Base-by-base conservation (phyloP, 2,888 invertebrate genomes). In the Aspidapion aeneum region DNA sequence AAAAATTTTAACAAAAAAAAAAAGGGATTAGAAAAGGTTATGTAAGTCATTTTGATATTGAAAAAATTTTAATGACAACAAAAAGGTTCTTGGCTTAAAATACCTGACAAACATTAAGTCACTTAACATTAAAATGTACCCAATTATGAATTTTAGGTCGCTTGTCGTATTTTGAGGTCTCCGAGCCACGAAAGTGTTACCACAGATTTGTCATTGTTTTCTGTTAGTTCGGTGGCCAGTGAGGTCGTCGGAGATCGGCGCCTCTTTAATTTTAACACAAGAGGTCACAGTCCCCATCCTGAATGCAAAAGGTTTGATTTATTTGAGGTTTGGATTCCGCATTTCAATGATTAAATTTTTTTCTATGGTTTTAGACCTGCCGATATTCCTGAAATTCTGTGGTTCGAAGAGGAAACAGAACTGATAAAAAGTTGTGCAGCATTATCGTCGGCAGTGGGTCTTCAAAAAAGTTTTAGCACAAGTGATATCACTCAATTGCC, bases 161-260 rank as follows among this genome's bases (percentile, higher is more conserved):
- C 84, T 69, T 86, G 86, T 74, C 86, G 89, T 65, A 87, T 88
- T 81, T 77, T 88, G 66, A 85, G 92, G 59, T 92, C 92, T 1
- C 92, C 92, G 2, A 91, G 91, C 18, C 91, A 91, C 80, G 93
- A 93, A 80, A 91, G 91, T 18, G 90, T 93, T 71, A 91, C 91
- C 16, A 93, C 92, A 0, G 92, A 93, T 78, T 81, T 93, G 60
- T 92, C 91, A 0, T 81, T 92, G 63, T 90, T 92, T 80, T 91
- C 91, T 49, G 86, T 86, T 65, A 85, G 85, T 5, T 84, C 85
- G 17, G 84, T 84, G 35, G 80, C 82, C 2, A 85, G 85, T n/a
- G 85, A 86, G 62, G 78, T 78, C 63, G 79, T 80, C 18, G 21
- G 51, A 12, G 76, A 76, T 22, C 69, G 79, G 60, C 71, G 78